A percentile compares a stretch with the other conserved stretches of the same genome.
phyloP scores from a whole-genome alignment of 1,140 invertebrate genomes.

The Geopemphigus sp. region DNA sequence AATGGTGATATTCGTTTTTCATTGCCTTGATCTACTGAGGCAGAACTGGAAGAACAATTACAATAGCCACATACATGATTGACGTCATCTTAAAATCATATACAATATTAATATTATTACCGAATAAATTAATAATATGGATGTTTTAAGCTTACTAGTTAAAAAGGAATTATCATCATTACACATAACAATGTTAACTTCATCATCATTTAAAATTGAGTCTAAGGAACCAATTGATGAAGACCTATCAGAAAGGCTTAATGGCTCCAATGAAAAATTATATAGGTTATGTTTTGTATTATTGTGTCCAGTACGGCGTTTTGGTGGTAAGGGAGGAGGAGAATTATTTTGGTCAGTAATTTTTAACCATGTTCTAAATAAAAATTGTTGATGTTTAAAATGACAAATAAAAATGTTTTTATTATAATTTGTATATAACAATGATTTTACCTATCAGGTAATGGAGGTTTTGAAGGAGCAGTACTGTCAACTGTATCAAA shows the following conservation, averaged over 20 bases:
- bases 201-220: slow-evolving; percentile 73
- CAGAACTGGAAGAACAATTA: slow-evolving; percentile 47
- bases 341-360: slow-evolving; percentile 54
- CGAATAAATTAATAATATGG: neutral
- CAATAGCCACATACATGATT: slow-evolving; percentile 47
- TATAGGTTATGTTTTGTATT: neutral
- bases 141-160: slow-evolving; percentile 49
- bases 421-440: neutral
- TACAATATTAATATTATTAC: neutral
- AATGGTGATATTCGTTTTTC: slow-evolving; percentile 45
- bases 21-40: slow-evolving; percentile 40
- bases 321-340: slow-evolving; percentile 75
- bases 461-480: slow-evolving; percentile 83
- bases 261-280: slow-evolving; percentile 45
- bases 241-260: slow-evolving; percentile 54
- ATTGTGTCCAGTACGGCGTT: slow-evolving; percentile 59
- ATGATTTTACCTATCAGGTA: slow-evolving; percentile 66
- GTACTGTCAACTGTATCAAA: slow-evolving; percentile 58
- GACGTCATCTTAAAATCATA: slow-evolving; percentile 27
- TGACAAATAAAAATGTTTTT: neutral
- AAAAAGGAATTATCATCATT: slow-evolving; percentile 58
- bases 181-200: slow-evolving; percentile 65
- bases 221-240: slow-evolving; percentile 75
- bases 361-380: slow-evolving; percentile 53
- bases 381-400: neutral